A percentile compares a stretch with the other conserved stretches of the same genome.
Evolutionary conservation across 2,888 invertebrate genomes (phyloP).

Genomic region (Drosophila histrio): DNA sequence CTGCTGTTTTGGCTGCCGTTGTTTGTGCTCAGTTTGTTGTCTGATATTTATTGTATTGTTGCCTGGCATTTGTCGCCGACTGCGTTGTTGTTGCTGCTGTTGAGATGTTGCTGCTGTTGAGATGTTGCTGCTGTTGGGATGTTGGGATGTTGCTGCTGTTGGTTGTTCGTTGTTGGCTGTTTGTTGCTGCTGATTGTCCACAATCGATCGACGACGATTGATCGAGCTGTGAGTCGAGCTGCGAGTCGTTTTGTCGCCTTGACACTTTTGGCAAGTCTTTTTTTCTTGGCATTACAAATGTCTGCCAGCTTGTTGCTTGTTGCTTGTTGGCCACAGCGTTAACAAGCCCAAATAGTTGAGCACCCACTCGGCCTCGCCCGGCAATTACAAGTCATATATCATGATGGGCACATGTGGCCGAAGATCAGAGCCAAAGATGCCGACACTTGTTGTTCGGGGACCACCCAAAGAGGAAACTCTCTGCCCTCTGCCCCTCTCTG

Average conservation of each 20-base stretch:
- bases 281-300: constrained; percentile 21
- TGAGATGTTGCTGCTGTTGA: constrained; percentile 18
- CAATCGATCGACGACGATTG: constrained; percentile 57
- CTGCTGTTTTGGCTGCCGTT: constrained; percentile 15
- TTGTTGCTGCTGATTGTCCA: constrained; percentile 74
- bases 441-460: constrained; percentile 53
- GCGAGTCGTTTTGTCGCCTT: constrained; percentile 59
- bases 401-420: constrained; percentile 60
- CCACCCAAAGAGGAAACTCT: constrained; percentile 58
- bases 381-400: constrained; percentile 73
- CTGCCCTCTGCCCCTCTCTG: neutral
- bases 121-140: constrained; percentile 19
- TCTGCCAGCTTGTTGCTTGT: constrained; percentile 1
- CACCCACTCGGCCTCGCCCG: constrained; percentile 40
- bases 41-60: constrained; percentile 81
- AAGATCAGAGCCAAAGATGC: constrained; percentile 52
- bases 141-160: constrained; percentile 37
- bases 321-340: constrained; percentile 35
- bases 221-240: constrained; percentile 43
- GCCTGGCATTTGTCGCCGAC: constrained; percentile 55
- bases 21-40: constrained; percentile 44
- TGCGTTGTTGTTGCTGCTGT: constrained; percentile 14
- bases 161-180: constrained; percentile 47
- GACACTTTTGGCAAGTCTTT: constrained; percentile 54
- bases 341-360: constrained; percentile 34